Evolutionary conservation across 2,888 invertebrate genomes (phyloP), one percentile per base, ranked within the genome.

Genomic region (Boloria selene): DNA sequence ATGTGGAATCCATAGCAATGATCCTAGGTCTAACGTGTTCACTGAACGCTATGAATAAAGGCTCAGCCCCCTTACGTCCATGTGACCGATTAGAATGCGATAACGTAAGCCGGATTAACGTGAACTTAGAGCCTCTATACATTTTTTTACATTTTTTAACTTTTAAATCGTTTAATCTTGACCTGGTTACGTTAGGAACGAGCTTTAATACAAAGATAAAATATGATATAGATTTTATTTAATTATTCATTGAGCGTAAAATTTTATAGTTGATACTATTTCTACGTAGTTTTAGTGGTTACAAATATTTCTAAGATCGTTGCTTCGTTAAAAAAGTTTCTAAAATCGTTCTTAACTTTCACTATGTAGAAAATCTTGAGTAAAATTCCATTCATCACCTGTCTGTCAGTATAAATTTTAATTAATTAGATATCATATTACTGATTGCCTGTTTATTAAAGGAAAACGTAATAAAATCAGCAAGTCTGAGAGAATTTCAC

Each of bases 1-100:
- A 69, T 61, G 64, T 64, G 31, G 64, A 69, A 67, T 50, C 67
- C 69, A 14, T 69, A 69, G 55, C 61, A 66, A 17, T 62, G 63
- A 56, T 50, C 61, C 64, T 58, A 59, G 58, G 58, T 50, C 51
- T 47, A 52, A 17, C 13, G 18, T 58, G 26, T 42, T 31, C 47
- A 50, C 22, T 53, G 54, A 65, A 54, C 18, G 47, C 47, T 66
- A 59, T 45, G 60, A 42, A 50, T 51, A 38, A 60, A 50, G 50
- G 38, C 17, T 50, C 50, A 50, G 50, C 60, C 44, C 17, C 22
- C 22, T 14, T 18, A 14, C 22, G n/a, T n/a, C 13, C 42, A 49
- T 50, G 63, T 68, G 72, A 68, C 70, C 71, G 71, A 72, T 70
- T 72, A 71, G 54, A 63, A 65, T 53, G 66, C 69, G 72, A 73